phyloP scores from a whole-genome alignment of 1,140 invertebrate genomes.

The Drosophila nebulosa region DNA sequence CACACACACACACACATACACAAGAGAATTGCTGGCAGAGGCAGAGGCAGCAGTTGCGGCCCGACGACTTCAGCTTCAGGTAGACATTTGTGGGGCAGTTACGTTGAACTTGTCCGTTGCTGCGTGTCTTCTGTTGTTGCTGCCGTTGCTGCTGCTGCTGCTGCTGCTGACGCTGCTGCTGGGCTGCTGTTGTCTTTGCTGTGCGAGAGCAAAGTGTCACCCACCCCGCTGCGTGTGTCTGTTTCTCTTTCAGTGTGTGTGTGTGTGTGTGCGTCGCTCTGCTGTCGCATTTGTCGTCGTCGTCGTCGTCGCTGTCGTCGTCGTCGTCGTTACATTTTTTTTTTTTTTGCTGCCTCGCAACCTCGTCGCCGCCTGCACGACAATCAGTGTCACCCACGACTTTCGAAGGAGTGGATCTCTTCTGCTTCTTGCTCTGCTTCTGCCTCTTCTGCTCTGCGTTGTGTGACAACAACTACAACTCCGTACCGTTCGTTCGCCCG shows the following conservation, averaged over 20 bases:
- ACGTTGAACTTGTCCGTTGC: slow-evolving; percentile 69
- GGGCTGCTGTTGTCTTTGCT: slow-evolving; percentile 26
- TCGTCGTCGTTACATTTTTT: slow-evolving; percentile 31
- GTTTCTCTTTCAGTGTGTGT: not conserved
- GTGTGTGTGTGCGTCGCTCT: slow-evolving; percentile 25
- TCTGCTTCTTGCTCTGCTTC: slow-evolving; percentile 30
- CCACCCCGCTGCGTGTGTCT: slow-evolving; percentile 43
- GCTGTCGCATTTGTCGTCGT: slow-evolving; percentile 56
- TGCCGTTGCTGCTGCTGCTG: slow-evolving; percentile 9
- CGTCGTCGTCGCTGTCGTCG: slow-evolving; percentile 12
- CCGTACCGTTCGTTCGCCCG: not conserved
- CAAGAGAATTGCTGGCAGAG: slow-evolving; percentile 20
- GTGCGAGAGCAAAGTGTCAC: slow-evolving; percentile 62
- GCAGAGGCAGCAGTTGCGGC: not conserved
- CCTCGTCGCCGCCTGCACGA: slow-evolving; percentile 44
- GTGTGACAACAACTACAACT: not conserved
- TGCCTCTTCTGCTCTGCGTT: not conserved
- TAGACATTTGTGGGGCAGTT: slow-evolving; percentile 67
- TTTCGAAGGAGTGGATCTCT: slow-evolving; percentile 74
- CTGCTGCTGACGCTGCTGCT: slow-evolving; percentile 32
- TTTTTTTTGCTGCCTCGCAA: slow-evolving; percentile 51
- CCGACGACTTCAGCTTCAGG: slow-evolving; percentile 39
- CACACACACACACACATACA: slow-evolving; percentile 8
- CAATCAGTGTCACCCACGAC: slow-evolving; percentile 80
- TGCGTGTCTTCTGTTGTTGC: slow-evolving; percentile 29